Conservation (phyloP, 2,888 invertebrate genomes). For the Drosophila stalkeri region DNA sequence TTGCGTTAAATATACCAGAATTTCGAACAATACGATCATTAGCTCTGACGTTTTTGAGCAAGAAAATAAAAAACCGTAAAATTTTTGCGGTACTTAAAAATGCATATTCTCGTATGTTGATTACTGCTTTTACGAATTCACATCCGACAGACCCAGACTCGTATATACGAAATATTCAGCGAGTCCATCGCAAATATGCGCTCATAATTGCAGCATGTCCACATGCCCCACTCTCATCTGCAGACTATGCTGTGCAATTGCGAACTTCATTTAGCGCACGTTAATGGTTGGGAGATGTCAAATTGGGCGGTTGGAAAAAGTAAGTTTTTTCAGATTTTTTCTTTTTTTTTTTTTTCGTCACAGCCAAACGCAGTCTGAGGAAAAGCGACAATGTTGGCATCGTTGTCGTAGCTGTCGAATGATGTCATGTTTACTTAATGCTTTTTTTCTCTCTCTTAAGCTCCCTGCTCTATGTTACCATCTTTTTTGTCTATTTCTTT, state of each 20-base stretch:
- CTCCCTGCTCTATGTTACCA: conserved; percentile 8
- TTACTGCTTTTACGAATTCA: conserved; percentile 43
- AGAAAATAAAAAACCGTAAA: not conserved
- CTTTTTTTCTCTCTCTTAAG: conserved; percentile 5
- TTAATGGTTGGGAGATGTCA: conserved; percentile 24
- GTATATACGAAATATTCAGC: conserved; percentile 36
- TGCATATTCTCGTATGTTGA: conserved; percentile 17
- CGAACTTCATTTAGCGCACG: conserved; percentile 27
- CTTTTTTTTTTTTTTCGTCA: conserved; percentile 27
- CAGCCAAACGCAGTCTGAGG: conserved; percentile 43
- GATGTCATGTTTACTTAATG: conserved; percentile 70
- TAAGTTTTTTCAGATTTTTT: conserved; percentile 10
- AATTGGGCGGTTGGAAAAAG: conserved; percentile 17
- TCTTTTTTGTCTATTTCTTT: conserved; percentile 46
- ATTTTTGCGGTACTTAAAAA: not conserved
- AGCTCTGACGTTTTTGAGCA: not conserved
- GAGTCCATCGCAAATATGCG: conserved; percentile 56
- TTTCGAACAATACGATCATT: conserved; percentile 1
- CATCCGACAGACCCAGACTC: conserved; percentile 10
- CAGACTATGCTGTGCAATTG: conserved; percentile 18
- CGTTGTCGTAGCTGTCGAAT: conserved; percentile 69
- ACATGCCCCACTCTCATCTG: not conserved
- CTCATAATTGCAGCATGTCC: conserved; percentile 60
- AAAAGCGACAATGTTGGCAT: conserved; percentile 61
- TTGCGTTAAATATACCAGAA: not conserved